Evolutionary conservation across 2,113 vertebrate species (phyloP).

Genomic region (Shinisaurus crocodilurus): DNA sequence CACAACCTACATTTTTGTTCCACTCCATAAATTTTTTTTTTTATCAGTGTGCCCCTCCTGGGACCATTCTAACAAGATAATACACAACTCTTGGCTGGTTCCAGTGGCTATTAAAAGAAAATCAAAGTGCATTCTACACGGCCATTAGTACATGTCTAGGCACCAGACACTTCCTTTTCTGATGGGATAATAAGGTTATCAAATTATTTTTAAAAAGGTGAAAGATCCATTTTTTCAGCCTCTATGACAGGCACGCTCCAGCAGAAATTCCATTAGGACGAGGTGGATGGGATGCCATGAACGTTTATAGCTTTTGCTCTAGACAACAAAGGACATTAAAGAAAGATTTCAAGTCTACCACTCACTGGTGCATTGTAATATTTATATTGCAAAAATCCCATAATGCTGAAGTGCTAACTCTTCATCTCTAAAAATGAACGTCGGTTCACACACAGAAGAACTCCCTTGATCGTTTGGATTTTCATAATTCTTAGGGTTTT

Average conservation of each 20-base stretch:
- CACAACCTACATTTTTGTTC: slow-evolving; percentile 65
- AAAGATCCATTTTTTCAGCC: slow-evolving; percentile 60
- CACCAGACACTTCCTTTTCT: slow-evolving; percentile 56
- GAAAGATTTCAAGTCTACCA: slow-evolving; percentile 42
- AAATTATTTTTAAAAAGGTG: slow-evolving; percentile 72
- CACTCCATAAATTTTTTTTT: slow-evolving; percentile 48
- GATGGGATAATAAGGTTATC: slow-evolving; percentile 67
- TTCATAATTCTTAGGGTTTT: neutral
- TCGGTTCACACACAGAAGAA: neutral
- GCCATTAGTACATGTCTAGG: slow-evolving; percentile 57
- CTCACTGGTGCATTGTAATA: slow-evolving; percentile 35
- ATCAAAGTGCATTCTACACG: slow-evolving; percentile 65
- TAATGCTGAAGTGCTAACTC: slow-evolving; percentile 44
- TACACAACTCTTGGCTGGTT: slow-evolving; percentile 63
- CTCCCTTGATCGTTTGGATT: slow-evolving; percentile 1
- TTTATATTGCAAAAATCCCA: slow-evolving; percentile 59
- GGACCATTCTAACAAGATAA: slow-evolving; percentile 68
- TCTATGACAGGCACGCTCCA: slow-evolving; percentile 50
- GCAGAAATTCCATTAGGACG: slow-evolving; percentile 59
- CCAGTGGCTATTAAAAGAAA: slow-evolving; percentile 53
- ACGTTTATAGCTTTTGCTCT: slow-evolving; percentile 65
- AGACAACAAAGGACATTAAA: slow-evolving; percentile 59
- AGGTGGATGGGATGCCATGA: slow-evolving; percentile 44
- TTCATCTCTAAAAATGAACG: slow-evolving; percentile 56
- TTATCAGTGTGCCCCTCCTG: slow-evolving; percentile 35